Percentiles rank a stretch among this genome's conserved stretches.
phyloP scores from a whole-genome alignment of 2,797 vertebrate species.

The Centropyge bicolor region DNA sequence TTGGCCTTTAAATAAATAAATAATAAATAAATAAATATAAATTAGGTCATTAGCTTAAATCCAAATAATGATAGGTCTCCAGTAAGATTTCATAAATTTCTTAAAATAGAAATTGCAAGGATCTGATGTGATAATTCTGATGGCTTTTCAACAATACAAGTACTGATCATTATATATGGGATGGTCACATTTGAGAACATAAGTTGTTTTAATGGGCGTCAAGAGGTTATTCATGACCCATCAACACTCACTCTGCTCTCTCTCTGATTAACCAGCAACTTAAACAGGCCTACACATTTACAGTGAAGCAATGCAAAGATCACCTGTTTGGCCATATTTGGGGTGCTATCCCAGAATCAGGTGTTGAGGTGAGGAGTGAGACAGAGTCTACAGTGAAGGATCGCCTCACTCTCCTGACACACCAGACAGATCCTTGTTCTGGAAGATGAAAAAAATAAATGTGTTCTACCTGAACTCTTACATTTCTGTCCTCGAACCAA shows the following conservation, averaged over 20 bases:
- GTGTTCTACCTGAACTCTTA: not conserved
- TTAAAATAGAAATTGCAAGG: not conserved
- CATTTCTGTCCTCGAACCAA: not conserved
- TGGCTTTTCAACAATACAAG: not conserved
- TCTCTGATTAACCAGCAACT: not conserved
- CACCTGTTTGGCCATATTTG: not conserved
- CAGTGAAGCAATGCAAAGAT: too few relatives aligned
- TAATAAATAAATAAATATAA: too few relatives aligned
- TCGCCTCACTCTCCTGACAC: not conserved
- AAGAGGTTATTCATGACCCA: not conserved
- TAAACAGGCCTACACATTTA: too few relatives aligned
- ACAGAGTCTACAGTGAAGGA: not conserved
- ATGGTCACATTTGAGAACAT: not conserved
- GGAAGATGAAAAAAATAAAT: not conserved
- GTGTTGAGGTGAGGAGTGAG: not conserved
- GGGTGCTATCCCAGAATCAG: not conserved
- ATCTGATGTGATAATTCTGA: not conserved
- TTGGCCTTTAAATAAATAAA: too few relatives aligned
- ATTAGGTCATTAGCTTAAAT: not conserved
- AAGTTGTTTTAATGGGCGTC: not conserved
- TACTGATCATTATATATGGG: not conserved
- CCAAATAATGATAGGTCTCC: not conserved
- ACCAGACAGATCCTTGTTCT: not conserved
- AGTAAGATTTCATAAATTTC: not conserved
- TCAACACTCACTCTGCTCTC: not conserved